These are phyloP conservation scores for Saguinus imperator DNA, from an alignment of 2,113 vertebrate species.

Conservation along the genomic window DNA sequence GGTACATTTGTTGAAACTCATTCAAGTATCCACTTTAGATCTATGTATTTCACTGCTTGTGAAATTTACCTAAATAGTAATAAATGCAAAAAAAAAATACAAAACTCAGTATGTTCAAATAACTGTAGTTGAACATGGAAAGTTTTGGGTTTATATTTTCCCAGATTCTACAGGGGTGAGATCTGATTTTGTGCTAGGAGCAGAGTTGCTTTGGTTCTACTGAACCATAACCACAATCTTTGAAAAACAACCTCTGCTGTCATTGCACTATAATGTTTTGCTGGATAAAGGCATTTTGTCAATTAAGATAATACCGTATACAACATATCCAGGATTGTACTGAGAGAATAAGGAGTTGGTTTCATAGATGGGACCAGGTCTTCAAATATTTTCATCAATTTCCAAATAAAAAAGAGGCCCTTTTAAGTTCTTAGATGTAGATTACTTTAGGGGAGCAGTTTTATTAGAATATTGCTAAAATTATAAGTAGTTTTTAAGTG, in stretches of 20 bases:
- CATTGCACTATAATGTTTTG: background rate
- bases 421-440: background rate
- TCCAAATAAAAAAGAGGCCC: background rate
- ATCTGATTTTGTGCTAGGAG: background rate
- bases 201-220: background rate
- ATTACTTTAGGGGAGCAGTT: background rate
- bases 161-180: background rate
- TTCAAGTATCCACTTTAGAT: background rate
- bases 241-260: background rate
- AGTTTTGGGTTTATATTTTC: background rate
- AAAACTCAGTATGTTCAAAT: background rate
- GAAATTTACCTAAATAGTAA: background rate
- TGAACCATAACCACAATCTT: background rate
- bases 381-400: slow-evolving; percentile 25
- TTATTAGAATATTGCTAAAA: slow-evolving; percentile 20
- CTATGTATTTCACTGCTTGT: background rate
- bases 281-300: background rate
- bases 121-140: background rate
- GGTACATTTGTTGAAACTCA: background rate
- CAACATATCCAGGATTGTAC: background rate
- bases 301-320: background rate
- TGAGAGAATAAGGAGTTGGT: background rate
- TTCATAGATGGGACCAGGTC: background rate
- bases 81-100: background rate
- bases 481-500: slow-evolving; percentile 15